These are phyloP conservation scores for Gobiocypris rarus DNA, from an alignment of 2,113 vertebrate species.

Conservation along the genomic window DNA sequence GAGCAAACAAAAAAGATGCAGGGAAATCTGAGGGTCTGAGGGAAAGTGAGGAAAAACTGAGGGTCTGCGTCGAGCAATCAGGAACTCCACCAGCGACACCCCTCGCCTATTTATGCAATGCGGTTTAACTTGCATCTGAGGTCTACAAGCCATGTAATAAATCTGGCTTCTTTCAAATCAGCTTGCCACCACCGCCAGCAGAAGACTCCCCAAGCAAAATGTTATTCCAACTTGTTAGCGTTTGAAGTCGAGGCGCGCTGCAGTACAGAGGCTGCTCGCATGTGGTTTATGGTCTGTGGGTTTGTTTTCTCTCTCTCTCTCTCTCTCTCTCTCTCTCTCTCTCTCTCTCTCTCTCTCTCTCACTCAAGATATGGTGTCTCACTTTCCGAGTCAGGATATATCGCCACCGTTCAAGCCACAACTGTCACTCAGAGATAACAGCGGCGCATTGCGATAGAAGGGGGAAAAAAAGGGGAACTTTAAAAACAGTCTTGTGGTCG, in stretches of 20 bases:
- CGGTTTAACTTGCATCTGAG: conserved; percentile 74
- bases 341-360: conserved; percentile 29
- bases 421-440: conserved; percentile 80
- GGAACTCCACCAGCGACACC: conserved; percentile 62
- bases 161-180: conserved; percentile 76
- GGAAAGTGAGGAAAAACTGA: conserved; percentile 41
- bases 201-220: conserved; percentile 81
- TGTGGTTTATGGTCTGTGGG: conserved; percentile 80
- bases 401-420: conserved; percentile 80
- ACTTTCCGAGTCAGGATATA: conserved; percentile 78
- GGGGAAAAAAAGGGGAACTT: conserved; percentile 54
- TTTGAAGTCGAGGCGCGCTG: conserved; percentile 75
- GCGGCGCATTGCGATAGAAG: conserved; percentile 54
- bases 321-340: conserved; percentile 48
- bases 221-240: conserved; percentile 82
- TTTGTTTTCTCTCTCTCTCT: conserved; percentile 54
- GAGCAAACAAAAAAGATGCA: conserved; percentile 60
- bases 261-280: conserved; percentile 73
- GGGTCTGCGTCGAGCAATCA: conserved; percentile 54
- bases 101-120: conserved; percentile 67
- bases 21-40: no score
- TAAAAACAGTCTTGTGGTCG: conserved; percentile 73
- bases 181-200: conserved; percentile 76
- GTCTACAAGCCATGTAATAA: conserved; percentile 75
- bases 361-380: conserved; percentile 74